Evolutionary conservation across 2,797 vertebrate genomes (phyloP).

Genomic region (Lacerta bilineata): DNA sequence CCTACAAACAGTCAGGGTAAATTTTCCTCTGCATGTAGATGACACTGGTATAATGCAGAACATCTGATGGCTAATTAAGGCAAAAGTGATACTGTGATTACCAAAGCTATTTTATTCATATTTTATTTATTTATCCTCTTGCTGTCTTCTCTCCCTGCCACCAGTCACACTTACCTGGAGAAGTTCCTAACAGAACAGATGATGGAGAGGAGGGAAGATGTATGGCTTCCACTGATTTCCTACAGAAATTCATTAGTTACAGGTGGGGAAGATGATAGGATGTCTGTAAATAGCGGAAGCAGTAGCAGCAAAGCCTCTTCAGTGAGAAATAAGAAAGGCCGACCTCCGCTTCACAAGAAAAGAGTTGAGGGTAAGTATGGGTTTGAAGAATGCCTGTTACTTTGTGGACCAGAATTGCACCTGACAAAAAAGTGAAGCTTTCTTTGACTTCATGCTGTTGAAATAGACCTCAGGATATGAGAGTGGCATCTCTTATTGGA

Average conservation of each 20-base stretch:
- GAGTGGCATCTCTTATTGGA: neutral
- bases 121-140: constrained; percentile 27
- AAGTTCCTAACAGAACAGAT: constrained; percentile 98
- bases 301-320: constrained; percentile 96
- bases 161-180: constrained; percentile 95
- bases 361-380: constrained; percentile 83
- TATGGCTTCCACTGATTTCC: constrained; percentile 98
- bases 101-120: constrained; percentile 41
- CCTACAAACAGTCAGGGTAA: neutral
- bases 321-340: constrained; percentile 96
- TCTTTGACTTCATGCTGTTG: neutral
- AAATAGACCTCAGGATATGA: neutral
- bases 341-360: constrained; percentile 94
- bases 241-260: constrained; percentile 98
- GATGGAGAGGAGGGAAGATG: constrained; percentile 98
- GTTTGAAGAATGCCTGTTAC: neutral
- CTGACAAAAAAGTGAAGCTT: neutral
- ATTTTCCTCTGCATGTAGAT: neutral
- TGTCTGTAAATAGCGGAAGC: constrained; percentile 93
- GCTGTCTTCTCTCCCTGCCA: neutral
- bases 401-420: neutral
- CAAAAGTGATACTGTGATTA: constrained; percentile 22
- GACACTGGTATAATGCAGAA: neutral
- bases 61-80: neutral
- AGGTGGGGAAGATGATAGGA: constrained; percentile 94